Conservation (phyloP, 2,888 invertebrate species). For the Sinohyriopsis cumingii region DNA sequence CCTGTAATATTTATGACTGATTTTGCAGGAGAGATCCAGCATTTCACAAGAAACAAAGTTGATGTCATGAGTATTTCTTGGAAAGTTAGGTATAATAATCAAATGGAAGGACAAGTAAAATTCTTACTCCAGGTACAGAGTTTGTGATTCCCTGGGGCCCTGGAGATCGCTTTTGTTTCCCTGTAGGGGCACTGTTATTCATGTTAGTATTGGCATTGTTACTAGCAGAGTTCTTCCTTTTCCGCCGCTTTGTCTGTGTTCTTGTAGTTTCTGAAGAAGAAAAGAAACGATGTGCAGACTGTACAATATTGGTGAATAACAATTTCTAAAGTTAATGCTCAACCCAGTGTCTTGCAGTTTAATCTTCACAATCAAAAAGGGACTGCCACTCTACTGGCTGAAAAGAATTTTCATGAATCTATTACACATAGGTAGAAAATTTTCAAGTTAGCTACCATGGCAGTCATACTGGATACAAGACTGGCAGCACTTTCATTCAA, state of each 20-base stretch:
- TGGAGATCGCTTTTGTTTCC: conserved; percentile 94
- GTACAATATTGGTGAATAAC: neutral
- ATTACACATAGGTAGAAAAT: too few species aligned
- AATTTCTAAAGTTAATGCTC: too few species aligned
- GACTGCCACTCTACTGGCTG: too few species aligned
- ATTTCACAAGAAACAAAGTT: too few species aligned
- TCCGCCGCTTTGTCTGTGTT: conserved; percentile 90
- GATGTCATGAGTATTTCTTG: neutral
- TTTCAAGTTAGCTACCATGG: too few species aligned
- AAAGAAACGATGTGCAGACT: neutral
- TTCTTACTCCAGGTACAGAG: conserved; percentile 89
- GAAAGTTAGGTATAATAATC: neutral
- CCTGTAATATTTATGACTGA: too few species aligned
- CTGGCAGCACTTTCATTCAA: too few species aligned
- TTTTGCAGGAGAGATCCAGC: neutral
- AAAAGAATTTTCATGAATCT: too few species aligned
- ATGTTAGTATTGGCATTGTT: conserved; percentile 59
- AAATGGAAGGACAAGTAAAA: neutral
- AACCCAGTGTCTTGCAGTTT: too few species aligned
- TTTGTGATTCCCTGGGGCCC: conserved; percentile 91
- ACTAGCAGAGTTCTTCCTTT: conserved; percentile 86
- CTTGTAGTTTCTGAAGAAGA: conserved; percentile 87
- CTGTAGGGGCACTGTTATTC: conserved; percentile 55
- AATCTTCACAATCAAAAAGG: too few species aligned
- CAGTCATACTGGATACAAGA: too few species aligned